Base-by-base conservation (phyloP, 2,113 vertebrate species). In the Ictidomys tridecemlineatus region DNA sequence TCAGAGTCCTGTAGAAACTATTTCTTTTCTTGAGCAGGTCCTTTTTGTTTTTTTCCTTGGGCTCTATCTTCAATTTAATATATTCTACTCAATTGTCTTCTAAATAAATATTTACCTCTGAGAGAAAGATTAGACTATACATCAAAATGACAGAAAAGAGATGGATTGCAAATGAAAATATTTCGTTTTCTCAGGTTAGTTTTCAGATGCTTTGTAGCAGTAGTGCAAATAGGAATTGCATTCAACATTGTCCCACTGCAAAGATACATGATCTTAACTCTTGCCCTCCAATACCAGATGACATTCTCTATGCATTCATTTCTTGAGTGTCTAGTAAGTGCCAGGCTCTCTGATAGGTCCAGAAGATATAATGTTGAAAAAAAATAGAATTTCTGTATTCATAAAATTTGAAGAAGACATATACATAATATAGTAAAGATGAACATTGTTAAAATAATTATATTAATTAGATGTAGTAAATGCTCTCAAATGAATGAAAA, bases 101-200 rank as follows among this genome's bases (percentile, higher is more conserved):
- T 82, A 90, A 94, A 91, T 58, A 88, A 61, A 89, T 97, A 94
- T 95, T 93, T 93, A 77, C 22, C 34, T 79, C n/a, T 37, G 24
- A 94, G 63, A 82, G 39, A 93, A 95, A 74, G n/a, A 93, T 91
- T 96, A 96, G 78, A 56, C 39, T 85, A 39, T 84, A 53, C 56
- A 85, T 97, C 67, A 95, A 95, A 87, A 88, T 89, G 82, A 91
- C 61, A 93, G 53, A 85, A 85, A 70, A 95, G 39, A 0, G 32
- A 85, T 79, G 45, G 77, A 78, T 76, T 83, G 20, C 69, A 74
- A 91, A 73, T 48, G 63, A 85, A 97, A 97, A 94, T 94, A 77
- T 53, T 91, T 88, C 42, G 32, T 95, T 93, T 94, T 82, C 48
- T 85, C 22, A 10, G 77, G 30, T 93, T 86, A 11, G 45, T 90